Conservation (phyloP, 2,888 invertebrate genomes). For the Drosophila formosana region DNA sequence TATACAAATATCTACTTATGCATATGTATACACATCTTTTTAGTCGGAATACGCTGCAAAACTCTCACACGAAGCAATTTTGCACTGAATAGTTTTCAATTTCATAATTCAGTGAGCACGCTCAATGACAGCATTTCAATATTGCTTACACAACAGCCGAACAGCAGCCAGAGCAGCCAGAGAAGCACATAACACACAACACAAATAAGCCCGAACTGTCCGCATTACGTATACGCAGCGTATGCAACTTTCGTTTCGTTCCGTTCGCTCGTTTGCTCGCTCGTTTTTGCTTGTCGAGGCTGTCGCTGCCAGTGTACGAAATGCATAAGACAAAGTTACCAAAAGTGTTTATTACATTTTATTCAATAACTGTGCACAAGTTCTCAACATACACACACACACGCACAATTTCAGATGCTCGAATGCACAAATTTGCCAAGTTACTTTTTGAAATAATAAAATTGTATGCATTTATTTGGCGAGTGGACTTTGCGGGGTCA, state of each 20-base stretch:
- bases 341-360: conserved; percentile 80
- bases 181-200: conserved; percentile 14
- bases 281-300: conserved; percentile 23
- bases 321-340: conserved; percentile 77
- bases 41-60: conserved; percentile 31
- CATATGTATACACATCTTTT: conserved; percentile 7
- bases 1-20: conserved; percentile 6
- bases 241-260: conserved; percentile 42
- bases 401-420: conserved; percentile 43
- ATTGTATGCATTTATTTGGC: conserved; percentile 70
- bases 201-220: conserved; percentile 57
- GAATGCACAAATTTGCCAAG: conserved; percentile 66
- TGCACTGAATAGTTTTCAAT: conserved; percentile 82
- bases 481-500: not conserved
- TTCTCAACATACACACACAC: conserved; percentile 24
- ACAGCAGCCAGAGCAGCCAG: conserved; percentile 4
- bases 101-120: conserved; percentile 84
- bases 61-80: conserved; percentile 68
- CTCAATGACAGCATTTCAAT: conserved; percentile 79
- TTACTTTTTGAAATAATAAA: conserved; percentile 76
- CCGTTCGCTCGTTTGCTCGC: not conserved
- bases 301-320: conserved; percentile 53
- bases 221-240: conserved; percentile 71
- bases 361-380: conserved; percentile 70
- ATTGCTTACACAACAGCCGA: conserved; percentile 69